Conservation (phyloP, 2,797 vertebrate genomes). For the Danio kyathit region DNA sequence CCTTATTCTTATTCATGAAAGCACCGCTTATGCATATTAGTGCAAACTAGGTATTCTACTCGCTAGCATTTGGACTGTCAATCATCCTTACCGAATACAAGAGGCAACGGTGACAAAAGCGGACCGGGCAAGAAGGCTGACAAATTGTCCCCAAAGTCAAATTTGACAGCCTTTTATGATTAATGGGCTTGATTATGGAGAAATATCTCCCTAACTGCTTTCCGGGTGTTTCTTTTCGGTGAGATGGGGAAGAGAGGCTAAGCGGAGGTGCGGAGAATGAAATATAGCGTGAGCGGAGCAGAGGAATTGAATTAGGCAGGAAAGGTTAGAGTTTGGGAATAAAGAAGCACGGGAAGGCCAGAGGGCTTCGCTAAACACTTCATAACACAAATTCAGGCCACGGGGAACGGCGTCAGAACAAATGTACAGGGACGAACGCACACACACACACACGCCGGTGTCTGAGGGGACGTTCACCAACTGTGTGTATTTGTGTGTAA, state of each 20-base stretch:
- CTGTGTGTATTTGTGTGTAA: no score
- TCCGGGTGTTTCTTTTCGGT: constrained; percentile 73
- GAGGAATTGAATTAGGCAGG: constrained; percentile 76
- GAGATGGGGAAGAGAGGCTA: constrained; percentile 52
- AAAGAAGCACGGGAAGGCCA: constrained; percentile 64
- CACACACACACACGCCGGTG: background rate
- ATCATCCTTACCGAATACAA: constrained; percentile 84
- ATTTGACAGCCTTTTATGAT: constrained; percentile 88
- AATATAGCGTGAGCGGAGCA: constrained; percentile 48
- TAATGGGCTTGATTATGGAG: constrained; percentile 86
- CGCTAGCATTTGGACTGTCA: constrained; percentile 79
- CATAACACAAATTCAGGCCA: constrained; percentile 60
- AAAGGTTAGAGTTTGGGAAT: constrained; percentile 50
- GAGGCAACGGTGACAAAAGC: constrained; percentile 75
- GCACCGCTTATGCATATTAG: constrained; percentile 82
- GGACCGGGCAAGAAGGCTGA: constrained; percentile 75
- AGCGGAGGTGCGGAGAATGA: constrained; percentile 56
- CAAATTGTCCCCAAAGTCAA: constrained; percentile 89
- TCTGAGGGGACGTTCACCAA: no score
- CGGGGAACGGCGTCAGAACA: background rate
- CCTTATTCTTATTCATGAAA: constrained; percentile 88
- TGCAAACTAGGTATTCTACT: constrained; percentile 83
- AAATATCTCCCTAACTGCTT: constrained; percentile 78
- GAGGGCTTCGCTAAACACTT: constrained; percentile 61
- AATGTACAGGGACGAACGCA: background rate